Evolutionary conservation across 2,113 vertebrate genomes (phyloP), one percentile per base, ranked within the genome.

Genomic region (Mesocricetus auratus): DNA sequence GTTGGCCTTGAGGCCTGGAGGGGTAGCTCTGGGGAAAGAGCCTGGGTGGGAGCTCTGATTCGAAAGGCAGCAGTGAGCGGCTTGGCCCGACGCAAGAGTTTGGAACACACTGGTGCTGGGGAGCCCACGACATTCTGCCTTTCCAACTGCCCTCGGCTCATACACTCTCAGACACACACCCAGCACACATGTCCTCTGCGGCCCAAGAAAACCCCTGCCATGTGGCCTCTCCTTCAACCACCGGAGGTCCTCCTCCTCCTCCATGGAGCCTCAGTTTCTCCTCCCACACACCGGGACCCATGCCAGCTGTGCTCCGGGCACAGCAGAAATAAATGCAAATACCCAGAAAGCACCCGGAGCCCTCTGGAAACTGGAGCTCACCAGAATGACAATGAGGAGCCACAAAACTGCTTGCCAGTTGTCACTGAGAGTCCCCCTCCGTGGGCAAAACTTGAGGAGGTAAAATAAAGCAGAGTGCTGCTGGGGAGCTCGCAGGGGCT

Each of bases 341-440:
- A 75, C 79, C 58, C 89, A 94, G 82, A 75, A 74, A 94, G 86
- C 68, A 22, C 95, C 10, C 0, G 0, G 93, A 66, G 73, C 68
- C 89, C 86, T 71, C 74, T 0, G 0, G 86, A 95, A 93, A 66
- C 77, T 4, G 0, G 91, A 0, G 78, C 93, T 78, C 39, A 24
- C 81, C 96, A 96, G 93, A 96, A 96, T 81, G 96, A 93, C 91
- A 95, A 93, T 3, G 10, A 97, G 89, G 82, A 9, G 24, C 13
- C 1, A 0, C 89, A 77, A 73, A 6, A 5, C 86, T 17, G 3
- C 60, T 69, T 4, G 45, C 91, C 97, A 97, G 96, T 91, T 96
- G 97, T 96, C 74, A 0, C 95, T 39, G 95, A 94, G 93, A 95
- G 95, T 94, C 78, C 90, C 82, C 47, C 95, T 94, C 96, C 96